phyloP scores from a whole-genome alignment of 2,113 vertebrate species.

The Bothrops jararaca region DNA sequence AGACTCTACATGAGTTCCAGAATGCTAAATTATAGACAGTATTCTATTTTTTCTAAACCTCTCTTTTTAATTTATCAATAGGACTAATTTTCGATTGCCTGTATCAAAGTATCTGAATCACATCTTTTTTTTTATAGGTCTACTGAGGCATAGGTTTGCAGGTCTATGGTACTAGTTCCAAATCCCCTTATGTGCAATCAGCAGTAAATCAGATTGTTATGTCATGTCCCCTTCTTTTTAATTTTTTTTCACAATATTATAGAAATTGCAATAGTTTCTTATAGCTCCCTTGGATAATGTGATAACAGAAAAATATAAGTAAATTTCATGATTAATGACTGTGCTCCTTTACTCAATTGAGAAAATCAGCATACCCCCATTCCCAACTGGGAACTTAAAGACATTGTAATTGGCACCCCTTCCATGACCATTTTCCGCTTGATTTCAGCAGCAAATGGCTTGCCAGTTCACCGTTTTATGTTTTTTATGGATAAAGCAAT shows the following conservation, averaged over 20 bases:
- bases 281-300: constrained; percentile 18
- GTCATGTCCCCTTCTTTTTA: not conserved
- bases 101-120: constrained; percentile 17
- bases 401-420: constrained; percentile 18
- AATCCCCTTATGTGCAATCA: constrained; percentile 6
- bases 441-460: constrained; percentile 12
- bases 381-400: not conserved
- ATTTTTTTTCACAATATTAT: constrained; percentile 3
- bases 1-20: not conserved
- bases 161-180: not conserved
- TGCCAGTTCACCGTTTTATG: not conserved
- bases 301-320: constrained; percentile 22
- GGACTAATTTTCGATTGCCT: not conserved
- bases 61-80: not conserved
- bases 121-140: constrained; percentile 9
- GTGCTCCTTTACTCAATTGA: constrained; percentile 1
- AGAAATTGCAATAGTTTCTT: constrained; percentile 5
- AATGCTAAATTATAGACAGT: not conserved
- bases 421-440: constrained; percentile 15
- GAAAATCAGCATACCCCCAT: constrained; percentile 14
- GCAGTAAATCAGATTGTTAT: constrained; percentile 12
- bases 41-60: not conserved
- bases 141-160: not conserved
- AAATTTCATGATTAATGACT: constrained; percentile 21
- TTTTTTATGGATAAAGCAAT: not conserved